Conservation (phyloP, 1,140 invertebrate species). For the Drosophila neocordata region DNA sequence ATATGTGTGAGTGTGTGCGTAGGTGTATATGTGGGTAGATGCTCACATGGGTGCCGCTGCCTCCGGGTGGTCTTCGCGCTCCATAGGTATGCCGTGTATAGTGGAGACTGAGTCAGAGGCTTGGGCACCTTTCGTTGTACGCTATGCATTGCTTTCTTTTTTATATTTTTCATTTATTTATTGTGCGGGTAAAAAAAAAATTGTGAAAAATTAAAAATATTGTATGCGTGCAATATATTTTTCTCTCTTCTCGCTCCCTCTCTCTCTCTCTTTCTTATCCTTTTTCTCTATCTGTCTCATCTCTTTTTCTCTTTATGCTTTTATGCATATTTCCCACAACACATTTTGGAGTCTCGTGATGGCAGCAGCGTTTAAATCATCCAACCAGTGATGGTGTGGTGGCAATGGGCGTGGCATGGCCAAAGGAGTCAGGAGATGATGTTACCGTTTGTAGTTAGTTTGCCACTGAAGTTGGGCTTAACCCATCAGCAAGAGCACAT, state of each 20-base stretch:
- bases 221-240: conserved; percentile 51
- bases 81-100: conserved; percentile 41
- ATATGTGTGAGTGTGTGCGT: background rate
- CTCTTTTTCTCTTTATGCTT: conserved; percentile 61
- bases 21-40: conserved; percentile 31
- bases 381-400: conserved; percentile 21
- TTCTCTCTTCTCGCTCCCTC: conserved; percentile 11
- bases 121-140: conserved; percentile 51
- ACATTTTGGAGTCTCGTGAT: conserved; percentile 62
- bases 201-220: conserved; percentile 79
- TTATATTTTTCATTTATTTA: conserved; percentile 24
- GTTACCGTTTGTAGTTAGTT: conserved; percentile 65
- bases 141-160: conserved; percentile 17
- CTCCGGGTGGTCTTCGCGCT: conserved; percentile 52
- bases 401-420: background rate
- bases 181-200: conserved; percentile 21
- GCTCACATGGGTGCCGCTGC: conserved; percentile 67
- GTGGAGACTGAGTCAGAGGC: conserved; percentile 17
- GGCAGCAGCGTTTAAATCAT: conserved; percentile 74
- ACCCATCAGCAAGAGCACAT: conserved; percentile 62
- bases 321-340: conserved; percentile 79
- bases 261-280: conserved; percentile 43
- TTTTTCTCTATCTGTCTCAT: conserved; percentile 43
- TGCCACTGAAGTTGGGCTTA: conserved; percentile 71
- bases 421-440: conserved; percentile 24